phyloP scores from a whole-genome alignment of 2,113 vertebrate genomes.

The Esox niger region DNA sequence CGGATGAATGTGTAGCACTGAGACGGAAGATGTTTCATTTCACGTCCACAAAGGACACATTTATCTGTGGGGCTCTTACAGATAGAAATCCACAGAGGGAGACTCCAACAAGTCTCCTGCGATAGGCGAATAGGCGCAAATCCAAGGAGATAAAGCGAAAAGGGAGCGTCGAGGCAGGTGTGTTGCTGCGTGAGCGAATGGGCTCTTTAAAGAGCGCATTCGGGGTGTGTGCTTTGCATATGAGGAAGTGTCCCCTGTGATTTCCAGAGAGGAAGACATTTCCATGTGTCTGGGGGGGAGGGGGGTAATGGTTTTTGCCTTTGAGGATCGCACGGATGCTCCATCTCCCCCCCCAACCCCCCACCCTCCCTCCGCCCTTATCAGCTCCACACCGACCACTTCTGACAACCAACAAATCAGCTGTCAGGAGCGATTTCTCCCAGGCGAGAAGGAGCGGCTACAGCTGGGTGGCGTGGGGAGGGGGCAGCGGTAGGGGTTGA shows the following conservation, averaged over 20 bases:
- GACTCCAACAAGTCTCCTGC: slow-evolving; percentile 1
- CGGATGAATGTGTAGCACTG: not conserved
- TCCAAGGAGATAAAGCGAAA: not conserved
- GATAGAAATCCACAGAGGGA: not conserved
- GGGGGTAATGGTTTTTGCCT: slow-evolving; percentile 26
- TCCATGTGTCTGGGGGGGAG: slow-evolving; percentile 33
- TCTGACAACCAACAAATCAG: slow-evolving; percentile 67
- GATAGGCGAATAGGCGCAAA: not conserved
- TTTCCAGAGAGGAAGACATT: slow-evolving; percentile 43
- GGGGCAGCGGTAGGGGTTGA: slow-evolving; percentile 3
- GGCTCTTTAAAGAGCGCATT: no score
- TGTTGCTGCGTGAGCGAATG: no score
- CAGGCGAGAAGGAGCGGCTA: slow-evolving; percentile 15
- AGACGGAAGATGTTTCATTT: slow-evolving; percentile 2
- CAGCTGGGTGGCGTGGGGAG: slow-evolving; percentile 17
- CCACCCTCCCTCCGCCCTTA: slow-evolving; percentile 36
- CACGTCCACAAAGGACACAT: not conserved
- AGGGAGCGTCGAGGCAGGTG: not conserved
- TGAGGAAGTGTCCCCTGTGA: slow-evolving; percentile 30
- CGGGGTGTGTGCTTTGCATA: not conserved
- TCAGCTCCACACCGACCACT: slow-evolving; percentile 50
- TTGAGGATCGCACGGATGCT: not conserved
- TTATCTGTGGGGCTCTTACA: not conserved
- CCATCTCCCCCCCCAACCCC: slow-evolving; percentile 25
- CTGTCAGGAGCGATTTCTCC: slow-evolving; percentile 64